Conservation (phyloP, 37 sponge, comb jelly and placozoan genomes). For the Halichondria panicea region DNA sequence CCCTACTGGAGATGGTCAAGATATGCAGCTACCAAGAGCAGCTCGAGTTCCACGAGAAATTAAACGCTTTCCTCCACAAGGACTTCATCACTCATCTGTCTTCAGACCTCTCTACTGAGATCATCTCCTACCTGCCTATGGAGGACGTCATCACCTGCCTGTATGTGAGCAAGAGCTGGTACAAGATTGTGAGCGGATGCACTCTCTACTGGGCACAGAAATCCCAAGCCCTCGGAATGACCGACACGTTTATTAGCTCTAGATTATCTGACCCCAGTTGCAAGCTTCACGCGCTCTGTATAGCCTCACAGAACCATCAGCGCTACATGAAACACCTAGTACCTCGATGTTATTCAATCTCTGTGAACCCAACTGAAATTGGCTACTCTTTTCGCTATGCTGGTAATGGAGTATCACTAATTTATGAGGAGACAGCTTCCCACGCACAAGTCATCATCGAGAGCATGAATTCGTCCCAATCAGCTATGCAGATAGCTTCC, state of each 20-base stretch:
- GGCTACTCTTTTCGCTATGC: conserved; percentile 32
- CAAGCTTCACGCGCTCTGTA: conserved; percentile 10
- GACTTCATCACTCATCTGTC: conserved; percentile 48
- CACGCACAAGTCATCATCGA: conserved; percentile 35
- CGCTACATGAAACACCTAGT: conserved; percentile 1
- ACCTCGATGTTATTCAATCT: neutral
- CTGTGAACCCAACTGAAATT: neutral
- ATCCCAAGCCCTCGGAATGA: conserved; percentile 16
- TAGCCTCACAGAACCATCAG: conserved; percentile 23
- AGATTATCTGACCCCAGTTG: neutral
- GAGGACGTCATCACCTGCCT: conserved; percentile 31
- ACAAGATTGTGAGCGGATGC: conserved; percentile 15
- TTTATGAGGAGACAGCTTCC: conserved; percentile 17
- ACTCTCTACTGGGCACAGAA: conserved; percentile 27
- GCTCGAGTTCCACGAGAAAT: conserved; percentile 18
- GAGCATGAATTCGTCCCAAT: conserved; percentile 5
- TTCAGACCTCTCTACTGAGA: neutral
- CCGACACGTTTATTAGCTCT: neutral
- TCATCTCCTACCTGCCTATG: conserved; percentile 28
- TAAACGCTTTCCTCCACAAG: conserved; percentile 25
- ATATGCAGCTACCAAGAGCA: conserved; percentile 44
- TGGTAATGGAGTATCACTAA: conserved; percentile 33
- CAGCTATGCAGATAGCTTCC: conserved; percentile 12
- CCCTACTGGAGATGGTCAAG: conserved; percentile 26
- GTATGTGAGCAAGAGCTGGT: conserved; percentile 52